Evolutionary conservation across 2,888 invertebrate species (phyloP).

Genomic region (Xanthorhoe spadicearia): DNA sequence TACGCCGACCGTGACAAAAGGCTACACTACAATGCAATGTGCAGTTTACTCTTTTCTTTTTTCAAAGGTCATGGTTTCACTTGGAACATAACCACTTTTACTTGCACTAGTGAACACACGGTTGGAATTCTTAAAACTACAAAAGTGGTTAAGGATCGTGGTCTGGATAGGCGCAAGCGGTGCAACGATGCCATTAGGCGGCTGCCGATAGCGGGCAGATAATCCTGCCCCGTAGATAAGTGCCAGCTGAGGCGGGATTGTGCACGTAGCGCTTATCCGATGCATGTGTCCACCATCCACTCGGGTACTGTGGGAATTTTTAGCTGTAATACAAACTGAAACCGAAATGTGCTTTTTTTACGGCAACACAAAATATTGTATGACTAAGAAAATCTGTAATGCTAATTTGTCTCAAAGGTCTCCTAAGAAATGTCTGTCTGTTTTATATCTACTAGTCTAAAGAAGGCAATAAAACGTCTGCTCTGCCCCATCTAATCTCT

Average conservation of each 20-base stretch:
- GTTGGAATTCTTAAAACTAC: not conserved
- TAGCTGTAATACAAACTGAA: not conserved
- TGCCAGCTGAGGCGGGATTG: conserved; percentile 21
- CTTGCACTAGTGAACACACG: not conserved
- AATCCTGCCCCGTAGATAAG: conserved; percentile 24
- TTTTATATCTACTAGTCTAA: not conserved
- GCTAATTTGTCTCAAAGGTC: too few species aligned
- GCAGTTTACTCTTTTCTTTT: conserved; percentile 1
- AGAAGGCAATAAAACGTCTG: conserved; percentile 1
- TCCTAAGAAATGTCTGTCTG: not conserved
- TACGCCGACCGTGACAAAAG: conserved; percentile 9
- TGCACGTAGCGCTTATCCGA: conserved; percentile 31
- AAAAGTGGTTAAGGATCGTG: conserved; percentile 1
- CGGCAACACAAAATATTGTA: not conserved
- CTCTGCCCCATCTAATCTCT: not conserved
- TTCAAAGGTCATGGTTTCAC: conserved; percentile 16
- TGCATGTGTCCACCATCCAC: conserved; percentile 18
- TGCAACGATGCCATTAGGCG: conserved; percentile 33
- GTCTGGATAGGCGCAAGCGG: conserved; percentile 21
- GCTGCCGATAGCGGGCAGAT: conserved; percentile 26
- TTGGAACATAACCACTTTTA: conserved; percentile 1
- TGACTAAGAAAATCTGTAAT: not conserved
- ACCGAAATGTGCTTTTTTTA: not conserved
- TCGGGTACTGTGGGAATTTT: conserved; percentile 18
- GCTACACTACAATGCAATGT: conserved; percentile 6